Percentiles rank a stretch among this genome's conserved stretches.
Conservation (phyloP, 2,113 vertebrate species). For the Raphicerus campestris region DNA sequence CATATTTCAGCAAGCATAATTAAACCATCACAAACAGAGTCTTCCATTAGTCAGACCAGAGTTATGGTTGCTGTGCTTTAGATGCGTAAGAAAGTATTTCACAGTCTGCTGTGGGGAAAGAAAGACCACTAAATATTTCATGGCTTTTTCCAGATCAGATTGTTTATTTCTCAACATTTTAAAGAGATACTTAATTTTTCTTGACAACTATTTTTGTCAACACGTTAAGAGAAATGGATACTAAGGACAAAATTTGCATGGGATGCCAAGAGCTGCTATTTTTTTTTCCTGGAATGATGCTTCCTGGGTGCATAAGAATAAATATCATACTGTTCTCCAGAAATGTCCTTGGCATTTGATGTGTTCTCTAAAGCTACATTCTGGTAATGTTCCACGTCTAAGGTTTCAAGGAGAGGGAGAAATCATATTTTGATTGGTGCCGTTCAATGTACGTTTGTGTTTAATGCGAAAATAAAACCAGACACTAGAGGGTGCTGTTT, state of each 20-base stretch:
- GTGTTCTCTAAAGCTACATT: constrained; percentile 52
- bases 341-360: constrained; percentile 60
- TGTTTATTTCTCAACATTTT: constrained; percentile 62
- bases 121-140: constrained; percentile 62
- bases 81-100: constrained; percentile 32
- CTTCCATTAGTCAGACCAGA: constrained; percentile 52
- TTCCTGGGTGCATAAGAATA: constrained; percentile 59
- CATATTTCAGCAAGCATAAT: constrained; percentile 65
- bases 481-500: constrained; percentile 67
- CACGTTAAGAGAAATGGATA: constrained; percentile 40
- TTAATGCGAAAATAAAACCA: not conserved
- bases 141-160: constrained; percentile 38
- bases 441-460: not conserved
- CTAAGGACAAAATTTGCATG: constrained; percentile 65
- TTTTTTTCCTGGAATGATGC: constrained; percentile 48
- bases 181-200: constrained; percentile 61
- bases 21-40: constrained; percentile 61
- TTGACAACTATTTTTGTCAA: constrained; percentile 44
- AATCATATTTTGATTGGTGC: constrained; percentile 40
- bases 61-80: not conserved
- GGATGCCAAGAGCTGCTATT: constrained; percentile 46
- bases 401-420: not conserved
- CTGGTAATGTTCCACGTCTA: constrained; percentile 37
- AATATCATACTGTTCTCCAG: constrained; percentile 44
- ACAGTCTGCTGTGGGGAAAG: not conserved